Evolutionary conservation across 2,888 invertebrate genomes (phyloP).

Genomic region (Rhagophthalmus giganteus): DNA sequence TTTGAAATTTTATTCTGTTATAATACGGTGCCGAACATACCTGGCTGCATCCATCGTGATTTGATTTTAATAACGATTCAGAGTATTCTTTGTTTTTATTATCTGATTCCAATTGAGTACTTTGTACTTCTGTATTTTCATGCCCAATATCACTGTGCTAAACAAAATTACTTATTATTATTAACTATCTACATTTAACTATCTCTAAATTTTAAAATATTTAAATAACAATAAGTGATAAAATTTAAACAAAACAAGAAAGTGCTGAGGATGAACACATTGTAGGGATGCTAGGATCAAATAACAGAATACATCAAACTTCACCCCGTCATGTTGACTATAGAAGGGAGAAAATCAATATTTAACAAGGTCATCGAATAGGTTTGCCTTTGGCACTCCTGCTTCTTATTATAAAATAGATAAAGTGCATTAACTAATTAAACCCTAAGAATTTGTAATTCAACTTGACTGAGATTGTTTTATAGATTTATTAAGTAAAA

Average conservation of each 20-base stretch:
- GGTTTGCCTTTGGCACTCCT: conserved; percentile 38
- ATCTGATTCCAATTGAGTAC: conserved; percentile 28
- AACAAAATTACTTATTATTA: conserved; percentile 3
- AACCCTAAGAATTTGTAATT: not conserved
- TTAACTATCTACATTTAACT: not conserved
- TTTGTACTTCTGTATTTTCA: conserved; percentile 8
- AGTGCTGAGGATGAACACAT: conserved; percentile 34
- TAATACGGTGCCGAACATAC: too few species aligned
- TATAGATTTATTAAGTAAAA: too few species aligned
- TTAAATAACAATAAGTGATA: conserved; percentile 4
- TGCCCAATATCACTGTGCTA: conserved; percentile 15
- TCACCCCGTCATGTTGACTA: conserved; percentile 40
- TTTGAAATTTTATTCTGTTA: too few species aligned
- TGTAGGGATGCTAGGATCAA: conserved; percentile 36
- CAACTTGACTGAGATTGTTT: not conserved
- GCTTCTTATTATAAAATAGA: conserved; percentile 22
- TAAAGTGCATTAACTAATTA: conserved; percentile 8
- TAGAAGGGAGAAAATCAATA: conserved; percentile 45
- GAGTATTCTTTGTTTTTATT: not conserved
- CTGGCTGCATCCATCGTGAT: conserved; percentile 4
- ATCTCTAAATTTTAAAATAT: not conserved
- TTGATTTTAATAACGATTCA: conserved; percentile 1
- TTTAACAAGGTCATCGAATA: conserved; percentile 43
- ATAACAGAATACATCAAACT: conserved; percentile 39
- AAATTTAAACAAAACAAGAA: conserved; percentile 24